Base-by-base conservation (phyloP, 1,140 invertebrate species). In the Teleopsis dalmanni region DNA sequence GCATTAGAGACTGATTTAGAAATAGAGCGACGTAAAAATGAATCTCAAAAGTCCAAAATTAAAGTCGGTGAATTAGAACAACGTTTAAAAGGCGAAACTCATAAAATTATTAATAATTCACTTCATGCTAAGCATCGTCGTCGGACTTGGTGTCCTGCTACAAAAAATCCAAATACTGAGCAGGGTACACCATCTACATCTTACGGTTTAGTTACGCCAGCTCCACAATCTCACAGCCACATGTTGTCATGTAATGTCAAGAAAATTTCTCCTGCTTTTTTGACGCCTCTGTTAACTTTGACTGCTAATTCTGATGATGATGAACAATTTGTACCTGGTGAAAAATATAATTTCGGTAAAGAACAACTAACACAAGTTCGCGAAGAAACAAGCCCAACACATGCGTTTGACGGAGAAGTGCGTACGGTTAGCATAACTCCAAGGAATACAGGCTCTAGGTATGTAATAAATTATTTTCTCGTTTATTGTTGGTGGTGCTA, bases 1-100 rank as follows among this genome's bases (percentile, higher is more conserved):
- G 33, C 43, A 2, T 48, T 77, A 0, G 70, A 75, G 48, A 58
- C 65, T 10, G 59, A 73, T 40, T 47, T 78, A 1, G 71, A 72
- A 14, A 62, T 75, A 70, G 56, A 76, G 64, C 47, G 58, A 55
- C 45, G 27, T 51, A 52, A 63, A 56, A 55, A 58, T 3, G 48
- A 65, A 40, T 58, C 56, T 21, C 62, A 61, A 27, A n/a, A n/a
- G n/a, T n/a, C n/a, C n/a, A n/a, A n/a, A n/a, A 21, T 58, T 0
- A 53, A 57, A 27, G 46, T 65, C 6, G 27, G 48, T 2, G 45
- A 48, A 11, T 21, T 66, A 25, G 48, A 65, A 42, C 25, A 53
- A 8, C 13, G 50, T 19, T 53, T 66, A 7, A 57, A 57, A 23
- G 29, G 26, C 4, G 53, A 57, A 18, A 51, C 35, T 23, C 47